Base-by-base conservation (phyloP, 2,113 vertebrate species). In the Rhinoderma darwinii region DNA sequence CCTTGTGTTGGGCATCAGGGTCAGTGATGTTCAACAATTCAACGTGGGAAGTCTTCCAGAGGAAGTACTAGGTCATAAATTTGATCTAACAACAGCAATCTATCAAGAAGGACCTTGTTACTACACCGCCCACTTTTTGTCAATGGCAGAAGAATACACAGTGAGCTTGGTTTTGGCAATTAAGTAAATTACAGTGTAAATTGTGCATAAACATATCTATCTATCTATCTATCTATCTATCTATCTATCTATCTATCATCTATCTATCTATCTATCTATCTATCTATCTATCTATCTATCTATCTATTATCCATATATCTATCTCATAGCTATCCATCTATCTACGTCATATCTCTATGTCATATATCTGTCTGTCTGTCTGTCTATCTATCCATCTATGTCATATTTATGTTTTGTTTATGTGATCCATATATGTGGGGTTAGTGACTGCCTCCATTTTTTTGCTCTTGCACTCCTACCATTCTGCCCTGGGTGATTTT, bases 41-140 rank as follows among this genome's bases (percentile, higher is more conserved):
- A 70, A 94, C 93, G 92, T 95, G 95, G 95, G 94, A 94, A 94
- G 93, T 94, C 94, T 93, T 91, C 47, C 83, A 70, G 91, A 94
- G 94, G 94, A 95, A 94, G 92, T 94, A 92, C 92, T 66, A 35
- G 90, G 92, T 91, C 93, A 93, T 94, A 94, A 95, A 95, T 95
- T 94, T 93, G 91, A 87, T 66, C 88, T 91, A 92, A 92, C 93
- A 94, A 94, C 93, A 94, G 94, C 89, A 89, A 89, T 90, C 93
- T 90, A 90, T 93, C 92, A 91, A 90, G 89, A 88, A 25, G 8
- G 18, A 89, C 88, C 90, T 88, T 90, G 90, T 92, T 91, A 91
- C 92, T 90, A 91, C 89, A 90, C 84, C 91, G 91, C 92, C 89
- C 91, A 89, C 76, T 77, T 79, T 70, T 59, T 80, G 66, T 72